phyloP scores from a whole-genome alignment of 2,888 invertebrate species.

The Caenorhabditis becei region DNA sequence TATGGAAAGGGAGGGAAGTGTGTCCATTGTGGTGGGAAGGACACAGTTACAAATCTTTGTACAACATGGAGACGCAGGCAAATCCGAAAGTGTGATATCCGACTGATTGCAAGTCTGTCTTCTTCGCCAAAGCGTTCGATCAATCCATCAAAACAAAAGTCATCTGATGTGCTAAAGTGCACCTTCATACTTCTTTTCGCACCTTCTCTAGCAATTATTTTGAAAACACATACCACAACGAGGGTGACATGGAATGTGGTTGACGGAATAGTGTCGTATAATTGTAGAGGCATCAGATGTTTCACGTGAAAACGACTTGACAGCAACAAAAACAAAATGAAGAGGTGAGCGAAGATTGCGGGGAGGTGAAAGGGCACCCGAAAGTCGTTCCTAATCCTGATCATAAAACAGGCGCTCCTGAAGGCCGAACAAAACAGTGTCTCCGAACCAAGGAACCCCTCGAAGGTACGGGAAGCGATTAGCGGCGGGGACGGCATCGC shows the following conservation, averaged over 20 bases:
- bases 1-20: conserved; percentile 29
- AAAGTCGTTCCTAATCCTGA: conserved; percentile 11
- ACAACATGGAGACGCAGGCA: conserved; percentile 2
- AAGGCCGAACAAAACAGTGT: conserved; percentile 6
- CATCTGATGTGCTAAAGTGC: conserved; percentile 4
- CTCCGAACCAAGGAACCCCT: conserved; percentile 21
- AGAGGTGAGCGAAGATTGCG: conserved; percentile 23
- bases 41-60: conserved; percentile 40
- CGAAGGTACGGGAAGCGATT: conserved; percentile 38
- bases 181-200: background rate
- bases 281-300: conserved; percentile 22
- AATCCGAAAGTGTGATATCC: conserved; percentile 21
- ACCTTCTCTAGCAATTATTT: background rate
- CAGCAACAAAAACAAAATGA: conserved; percentile 22
- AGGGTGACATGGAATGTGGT: background rate
- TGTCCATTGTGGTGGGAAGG: conserved; percentile 41
- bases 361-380: background rate
- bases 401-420: conserved; percentile 19
- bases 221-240: background rate
- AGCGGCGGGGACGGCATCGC: conserved; percentile 3
- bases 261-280: conserved; percentile 3
- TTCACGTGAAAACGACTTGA: conserved; percentile 36
- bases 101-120: conserved; percentile 10
- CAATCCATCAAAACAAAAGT: conserved; percentile 22
- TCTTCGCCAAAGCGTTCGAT: conserved; percentile 22